Percentiles rank a stretch among this genome's conserved stretches.
phyloP scores from a whole-genome alignment of 2,888 invertebrate species.

The Cancer borealis region DNA sequence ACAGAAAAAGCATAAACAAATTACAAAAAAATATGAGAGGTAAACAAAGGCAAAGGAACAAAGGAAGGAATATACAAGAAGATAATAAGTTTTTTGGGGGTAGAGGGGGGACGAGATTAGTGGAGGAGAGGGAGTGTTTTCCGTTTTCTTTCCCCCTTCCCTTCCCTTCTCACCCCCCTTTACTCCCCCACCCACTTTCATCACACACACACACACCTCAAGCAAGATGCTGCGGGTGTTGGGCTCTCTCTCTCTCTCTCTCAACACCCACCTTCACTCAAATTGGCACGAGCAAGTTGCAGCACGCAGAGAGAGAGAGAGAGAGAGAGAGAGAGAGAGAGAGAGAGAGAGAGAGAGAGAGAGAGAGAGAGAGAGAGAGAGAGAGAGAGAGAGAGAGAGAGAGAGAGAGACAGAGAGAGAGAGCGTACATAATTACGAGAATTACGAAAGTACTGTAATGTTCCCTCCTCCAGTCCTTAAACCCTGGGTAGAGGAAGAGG shows the following conservation, averaged over 20 bases:
- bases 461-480: too few relatives aligned
- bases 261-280: too few relatives aligned
- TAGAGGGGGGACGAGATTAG: background rate
- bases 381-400: background rate
- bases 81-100: background rate
- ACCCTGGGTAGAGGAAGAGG: too few relatives aligned
- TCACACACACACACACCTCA: background rate
- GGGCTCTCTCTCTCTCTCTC: too few relatives aligned
- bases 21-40: constrained; percentile 15
- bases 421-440: background rate
- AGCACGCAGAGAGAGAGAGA: background rate
- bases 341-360: background rate
- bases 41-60: constrained; percentile 46
- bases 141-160: background rate
- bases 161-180: background rate
- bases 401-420: background rate
- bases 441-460: too few relatives aligned
- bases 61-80: constrained; percentile 42
- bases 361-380: constrained; percentile 4
- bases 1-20: background rate
- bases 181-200: background rate
- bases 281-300: too few relatives aligned
- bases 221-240: too few relatives aligned
- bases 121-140: background rate
- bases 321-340: background rate